These are phyloP conservation scores for Agrotis ipsilon DNA, from an alignment of 2,888 invertebrate species.

Conservation along the genomic window DNA sequence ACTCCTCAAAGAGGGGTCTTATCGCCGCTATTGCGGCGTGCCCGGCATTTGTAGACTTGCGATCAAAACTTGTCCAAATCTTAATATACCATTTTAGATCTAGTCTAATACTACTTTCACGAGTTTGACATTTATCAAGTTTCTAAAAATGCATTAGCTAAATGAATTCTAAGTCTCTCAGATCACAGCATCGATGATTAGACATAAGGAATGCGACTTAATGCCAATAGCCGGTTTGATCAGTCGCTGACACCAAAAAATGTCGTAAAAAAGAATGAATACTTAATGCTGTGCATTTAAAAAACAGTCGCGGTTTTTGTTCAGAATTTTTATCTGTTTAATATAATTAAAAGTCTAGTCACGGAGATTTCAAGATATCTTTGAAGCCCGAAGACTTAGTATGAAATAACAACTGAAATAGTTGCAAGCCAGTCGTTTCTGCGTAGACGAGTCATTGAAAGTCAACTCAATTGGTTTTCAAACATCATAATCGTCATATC, in stretches of 20 bases:
- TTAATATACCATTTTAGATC: neutral
- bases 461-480: too few species aligned
- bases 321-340: neutral
- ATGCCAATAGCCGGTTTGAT: slow-evolving; percentile 51
- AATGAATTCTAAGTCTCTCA: slow-evolving; percentile 11
- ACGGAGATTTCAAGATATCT: neutral
- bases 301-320: slow-evolving; percentile 34
- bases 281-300: slow-evolving; percentile 24
- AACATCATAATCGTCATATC: too few species aligned
- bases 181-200: slow-evolving; percentile 33
- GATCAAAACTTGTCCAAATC: neutral
- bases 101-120: slow-evolving; percentile 1
- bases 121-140: slow-evolving; percentile 15
- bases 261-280: slow-evolving; percentile 38
- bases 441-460: too few species aligned
- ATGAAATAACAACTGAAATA: neutral
- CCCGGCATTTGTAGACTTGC: neutral
- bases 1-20: too few species aligned
- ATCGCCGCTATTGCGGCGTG: too few species aligned
- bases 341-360: neutral
- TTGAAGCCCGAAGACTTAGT: neutral
- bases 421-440: neutral
- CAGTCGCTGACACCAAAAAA: slow-evolving; percentile 44
- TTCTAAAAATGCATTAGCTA: slow-evolving; percentile 26
- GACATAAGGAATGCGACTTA: slow-evolving; percentile 52